These are phyloP conservation scores for Musca domestica DNA, from an alignment of 1,140 invertebrate species.

Conservation along the genomic window DNA sequence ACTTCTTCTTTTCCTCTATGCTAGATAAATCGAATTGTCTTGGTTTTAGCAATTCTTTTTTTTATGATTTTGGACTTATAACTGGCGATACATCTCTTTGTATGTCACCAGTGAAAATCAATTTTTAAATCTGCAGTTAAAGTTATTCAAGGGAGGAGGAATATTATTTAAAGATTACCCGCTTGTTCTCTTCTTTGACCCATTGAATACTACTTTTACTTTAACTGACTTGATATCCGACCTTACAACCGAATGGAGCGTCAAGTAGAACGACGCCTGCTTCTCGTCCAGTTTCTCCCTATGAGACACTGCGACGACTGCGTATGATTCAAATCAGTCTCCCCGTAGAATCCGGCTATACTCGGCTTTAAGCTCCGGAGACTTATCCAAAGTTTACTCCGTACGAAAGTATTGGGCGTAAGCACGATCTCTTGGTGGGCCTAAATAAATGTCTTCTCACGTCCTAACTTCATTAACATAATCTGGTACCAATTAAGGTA, in stretches of 20 bases:
- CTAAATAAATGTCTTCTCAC: background rate
- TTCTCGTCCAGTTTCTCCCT: background rate
- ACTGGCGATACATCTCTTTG: conserved; percentile 22
- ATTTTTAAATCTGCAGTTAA: background rate
- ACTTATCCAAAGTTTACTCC: background rate
- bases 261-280: background rate
- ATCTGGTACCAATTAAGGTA: background rate
- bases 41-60: background rate
- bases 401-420: background rate
- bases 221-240: background rate
- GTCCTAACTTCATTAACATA: background rate
- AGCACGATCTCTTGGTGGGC: background rate
- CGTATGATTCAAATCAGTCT: conserved; percentile 6
- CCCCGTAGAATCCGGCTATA: background rate
- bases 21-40: background rate
- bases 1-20: background rate
- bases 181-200: background rate
- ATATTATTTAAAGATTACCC: background rate
- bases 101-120: conserved; percentile 8
- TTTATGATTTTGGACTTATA: background rate
- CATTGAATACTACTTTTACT: conserved; percentile 15
- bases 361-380: background rate
- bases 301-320: background rate
- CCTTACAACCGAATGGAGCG: background rate
- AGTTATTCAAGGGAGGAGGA: background rate